These are phyloP conservation scores for Perodicticus potto DNA, from an alignment of 2,797 vertebrate species.

Conservation along the genomic window DNA sequence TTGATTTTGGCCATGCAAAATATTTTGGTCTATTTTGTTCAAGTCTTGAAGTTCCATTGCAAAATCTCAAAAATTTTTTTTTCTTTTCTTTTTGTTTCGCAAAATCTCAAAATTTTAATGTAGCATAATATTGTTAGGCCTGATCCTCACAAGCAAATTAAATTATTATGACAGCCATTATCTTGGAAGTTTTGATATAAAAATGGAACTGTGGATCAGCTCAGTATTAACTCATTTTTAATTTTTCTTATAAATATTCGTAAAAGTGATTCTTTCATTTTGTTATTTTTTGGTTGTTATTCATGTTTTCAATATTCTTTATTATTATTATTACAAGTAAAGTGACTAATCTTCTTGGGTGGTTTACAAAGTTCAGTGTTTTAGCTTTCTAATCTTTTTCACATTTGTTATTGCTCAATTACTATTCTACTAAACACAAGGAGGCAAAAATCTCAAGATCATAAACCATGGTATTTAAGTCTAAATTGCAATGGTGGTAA, in stretches of 20 bases:
- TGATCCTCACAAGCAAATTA: background rate
- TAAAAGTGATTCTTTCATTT: background rate
- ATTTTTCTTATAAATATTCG: conserved; percentile 10
- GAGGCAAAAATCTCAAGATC: background rate
- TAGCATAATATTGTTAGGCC: background rate
- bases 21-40: background rate
- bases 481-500: conserved; percentile 62
- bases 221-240: background rate
- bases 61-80: too few species aligned
- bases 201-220: background rate
- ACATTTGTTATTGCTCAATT: background rate
- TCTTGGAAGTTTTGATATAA: background rate
- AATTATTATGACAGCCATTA: conserved; percentile 17
- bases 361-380: conserved; percentile 26
- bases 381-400: conserved; percentile 32
- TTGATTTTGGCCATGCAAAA: background rate
- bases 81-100: too few species aligned
- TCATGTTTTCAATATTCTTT: background rate
- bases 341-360: background rate
- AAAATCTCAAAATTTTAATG: conserved; percentile 33
- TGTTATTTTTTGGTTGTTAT: background rate
- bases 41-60: background rate
- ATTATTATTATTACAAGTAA: conserved; percentile 2
- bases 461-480: background rate
- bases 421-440: conserved; percentile 28